phyloP scores from a whole-genome alignment of 2,888 invertebrate genomes.

The Campaea margaritaria region DNA sequence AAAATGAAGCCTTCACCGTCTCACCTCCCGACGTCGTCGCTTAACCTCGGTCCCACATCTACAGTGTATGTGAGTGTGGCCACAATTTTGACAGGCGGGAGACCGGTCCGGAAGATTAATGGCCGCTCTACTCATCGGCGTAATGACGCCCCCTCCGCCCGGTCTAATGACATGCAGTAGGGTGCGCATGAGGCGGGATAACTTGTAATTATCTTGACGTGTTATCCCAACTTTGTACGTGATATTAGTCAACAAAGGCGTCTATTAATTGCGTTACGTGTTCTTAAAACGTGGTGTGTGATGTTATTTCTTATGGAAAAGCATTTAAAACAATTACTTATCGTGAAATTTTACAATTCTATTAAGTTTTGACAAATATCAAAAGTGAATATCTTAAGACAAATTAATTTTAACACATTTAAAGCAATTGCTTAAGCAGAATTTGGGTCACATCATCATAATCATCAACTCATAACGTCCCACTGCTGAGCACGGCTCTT shows the following conservation, averaged over 20 bases:
- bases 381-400: no score
- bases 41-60: slow-evolving; percentile 19
- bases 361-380: no score
- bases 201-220: slow-evolving; percentile 11
- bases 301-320: no score
- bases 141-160: slow-evolving; percentile 80
- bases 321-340: no score
- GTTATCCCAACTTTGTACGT: slow-evolving; percentile 1
- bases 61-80: slow-evolving; percentile 59
- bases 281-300: no score
- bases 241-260: background rate
- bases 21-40: slow-evolving; percentile 24
- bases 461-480: no score
- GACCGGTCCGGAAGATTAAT: slow-evolving; percentile 83
- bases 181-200: slow-evolving; percentile 47
- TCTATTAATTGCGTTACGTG: no score
- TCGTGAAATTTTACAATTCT: no score
- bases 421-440: no score
- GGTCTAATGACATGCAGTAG: slow-evolving; percentile 82
- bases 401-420: no score
- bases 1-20: slow-evolving; percentile 25
- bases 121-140: slow-evolving; percentile 81
- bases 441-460: no score
- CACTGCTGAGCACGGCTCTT: no score
- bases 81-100: slow-evolving; percentile 82